These are phyloP conservation scores for Zosterops hypoxanthus DNA, from an alignment of 2,113 vertebrate species.

Conservation along the genomic window DNA sequence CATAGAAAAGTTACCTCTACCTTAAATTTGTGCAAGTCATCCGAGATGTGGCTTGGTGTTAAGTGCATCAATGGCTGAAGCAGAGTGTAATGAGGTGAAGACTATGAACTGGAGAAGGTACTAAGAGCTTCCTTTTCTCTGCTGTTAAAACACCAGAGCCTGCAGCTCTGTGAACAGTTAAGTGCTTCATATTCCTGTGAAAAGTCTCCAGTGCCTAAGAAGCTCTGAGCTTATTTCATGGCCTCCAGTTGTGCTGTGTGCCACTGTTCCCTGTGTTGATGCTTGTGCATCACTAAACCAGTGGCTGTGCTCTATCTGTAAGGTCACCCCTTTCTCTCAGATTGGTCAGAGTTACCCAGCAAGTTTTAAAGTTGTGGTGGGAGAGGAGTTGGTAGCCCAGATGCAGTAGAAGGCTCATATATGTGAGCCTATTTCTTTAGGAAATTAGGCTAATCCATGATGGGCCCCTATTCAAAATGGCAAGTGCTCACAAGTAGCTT, in stretches of 20 bases:
- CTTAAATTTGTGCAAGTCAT: not conserved
- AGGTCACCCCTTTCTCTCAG: not conserved
- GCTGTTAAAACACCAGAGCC: not conserved
- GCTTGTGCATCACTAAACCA: not conserved
- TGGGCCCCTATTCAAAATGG: not conserved
- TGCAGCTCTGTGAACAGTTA: not conserved
- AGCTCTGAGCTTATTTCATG: not conserved
- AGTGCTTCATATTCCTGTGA: not conserved
- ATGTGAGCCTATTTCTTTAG: not conserved
- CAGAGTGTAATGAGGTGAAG: not conserved
- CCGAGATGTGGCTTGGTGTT: not conserved
- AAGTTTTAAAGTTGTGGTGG: not conserved
- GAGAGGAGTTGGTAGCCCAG: not conserved
- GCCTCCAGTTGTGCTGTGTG: not conserved
- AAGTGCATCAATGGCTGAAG: not conserved
- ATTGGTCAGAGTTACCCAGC: not conserved
- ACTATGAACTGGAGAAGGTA: not conserved
- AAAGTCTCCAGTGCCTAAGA: not conserved
- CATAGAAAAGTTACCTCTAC: not conserved
- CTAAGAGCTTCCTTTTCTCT: not conserved
- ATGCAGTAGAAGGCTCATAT: not conserved
- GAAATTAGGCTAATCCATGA: not conserved
- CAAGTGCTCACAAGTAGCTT: not conserved
- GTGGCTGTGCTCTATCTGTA: not conserved
- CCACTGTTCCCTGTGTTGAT: fast-evolving